Percentiles rank a stretch among this genome's conserved stretches.
phyloP scores from a whole-genome alignment of 1,140 invertebrate species.

The Cylas formicarius region DNA sequence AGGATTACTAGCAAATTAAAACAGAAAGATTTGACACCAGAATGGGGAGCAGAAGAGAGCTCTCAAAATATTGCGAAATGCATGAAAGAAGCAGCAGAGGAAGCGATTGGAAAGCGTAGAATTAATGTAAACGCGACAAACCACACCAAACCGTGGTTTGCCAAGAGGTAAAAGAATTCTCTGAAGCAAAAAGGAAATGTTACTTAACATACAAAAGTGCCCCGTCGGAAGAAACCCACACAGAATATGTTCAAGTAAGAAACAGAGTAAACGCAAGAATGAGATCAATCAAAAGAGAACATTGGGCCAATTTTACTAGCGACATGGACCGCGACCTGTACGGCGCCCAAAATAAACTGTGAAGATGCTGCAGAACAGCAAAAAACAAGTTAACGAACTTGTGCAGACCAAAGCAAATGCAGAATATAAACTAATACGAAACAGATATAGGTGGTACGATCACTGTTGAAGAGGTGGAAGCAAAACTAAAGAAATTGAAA shows the following conservation, averaged over 20 bases:
- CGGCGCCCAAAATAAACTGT: too few species aligned
- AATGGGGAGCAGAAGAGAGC: not conserved
- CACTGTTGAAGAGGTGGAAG: too few species aligned
- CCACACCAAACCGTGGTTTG: conserved; percentile 6
- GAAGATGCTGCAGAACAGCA: too few species aligned
- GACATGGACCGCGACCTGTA: too few species aligned
- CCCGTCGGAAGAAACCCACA: not conserved
- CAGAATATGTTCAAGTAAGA: not conserved
- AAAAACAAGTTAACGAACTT: too few species aligned
- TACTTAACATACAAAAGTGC: conserved; percentile 1
- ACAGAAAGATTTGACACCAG: not conserved
- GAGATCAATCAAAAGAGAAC: too few species aligned
- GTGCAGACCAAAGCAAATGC: too few species aligned
- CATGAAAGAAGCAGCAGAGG: conserved; percentile 1
- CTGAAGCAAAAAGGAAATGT: not conserved
- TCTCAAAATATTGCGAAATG: not conserved
- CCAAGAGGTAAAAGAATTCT: conserved; percentile 1
- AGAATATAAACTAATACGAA: too few species aligned
- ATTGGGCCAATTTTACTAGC: too few species aligned
- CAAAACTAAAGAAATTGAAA: too few species aligned
- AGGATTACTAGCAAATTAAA: not conserved
- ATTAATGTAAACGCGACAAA: conserved; percentile 3
- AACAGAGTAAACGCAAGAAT: conserved; percentile 3
- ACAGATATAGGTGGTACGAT: too few species aligned
- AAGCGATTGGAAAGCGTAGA: conserved; percentile 1